phyloP scores from a whole-genome alignment of 1,140 invertebrate genomes.

The Sycobia sp. region DNA sequence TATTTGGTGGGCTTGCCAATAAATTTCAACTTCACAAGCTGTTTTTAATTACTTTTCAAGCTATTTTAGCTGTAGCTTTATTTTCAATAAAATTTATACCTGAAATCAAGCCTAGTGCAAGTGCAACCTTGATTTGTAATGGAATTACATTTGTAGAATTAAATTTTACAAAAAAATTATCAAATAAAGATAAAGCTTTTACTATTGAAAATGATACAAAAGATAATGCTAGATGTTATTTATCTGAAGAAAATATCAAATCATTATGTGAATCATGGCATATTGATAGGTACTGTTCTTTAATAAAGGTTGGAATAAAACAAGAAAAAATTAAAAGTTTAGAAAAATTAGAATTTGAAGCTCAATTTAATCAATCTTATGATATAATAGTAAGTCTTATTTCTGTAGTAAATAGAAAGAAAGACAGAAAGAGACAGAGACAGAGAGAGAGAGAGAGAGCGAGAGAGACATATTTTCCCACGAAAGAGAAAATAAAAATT shows the following conservation, averaged over 20 bases:
- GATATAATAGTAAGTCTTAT: neutral
- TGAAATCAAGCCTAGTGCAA: constrained; percentile 53
- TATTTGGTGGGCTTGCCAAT: constrained; percentile 81
- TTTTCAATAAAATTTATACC: constrained; percentile 74
- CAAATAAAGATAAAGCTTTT: constrained; percentile 21
- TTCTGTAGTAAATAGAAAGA: no score
- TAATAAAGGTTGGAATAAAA: constrained; percentile 17
- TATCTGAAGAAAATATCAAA: constrained; percentile 18
- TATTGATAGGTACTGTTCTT: constrained; percentile 34
- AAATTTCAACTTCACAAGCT: constrained; percentile 76
- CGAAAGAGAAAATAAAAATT: no score
- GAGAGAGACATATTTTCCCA: no score
- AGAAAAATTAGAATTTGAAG: constrained; percentile 24
- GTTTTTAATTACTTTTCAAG: constrained; percentile 75
- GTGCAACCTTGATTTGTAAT: constrained; percentile 64
- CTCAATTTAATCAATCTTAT: constrained; percentile 23
- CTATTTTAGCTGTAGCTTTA: constrained; percentile 70
- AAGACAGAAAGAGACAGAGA: no score
- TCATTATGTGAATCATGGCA: constrained; percentile 37
- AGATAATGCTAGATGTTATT: constrained; percentile 33
- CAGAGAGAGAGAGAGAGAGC: no score
- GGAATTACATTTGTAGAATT: constrained; percentile 59
- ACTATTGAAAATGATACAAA: constrained; percentile 8
- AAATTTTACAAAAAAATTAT: constrained; percentile 50
- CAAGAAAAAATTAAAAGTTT: constrained; percentile 9